phyloP scores from a whole-genome alignment of 2,113 vertebrate species.

The Colistium nudipinnis region DNA sequence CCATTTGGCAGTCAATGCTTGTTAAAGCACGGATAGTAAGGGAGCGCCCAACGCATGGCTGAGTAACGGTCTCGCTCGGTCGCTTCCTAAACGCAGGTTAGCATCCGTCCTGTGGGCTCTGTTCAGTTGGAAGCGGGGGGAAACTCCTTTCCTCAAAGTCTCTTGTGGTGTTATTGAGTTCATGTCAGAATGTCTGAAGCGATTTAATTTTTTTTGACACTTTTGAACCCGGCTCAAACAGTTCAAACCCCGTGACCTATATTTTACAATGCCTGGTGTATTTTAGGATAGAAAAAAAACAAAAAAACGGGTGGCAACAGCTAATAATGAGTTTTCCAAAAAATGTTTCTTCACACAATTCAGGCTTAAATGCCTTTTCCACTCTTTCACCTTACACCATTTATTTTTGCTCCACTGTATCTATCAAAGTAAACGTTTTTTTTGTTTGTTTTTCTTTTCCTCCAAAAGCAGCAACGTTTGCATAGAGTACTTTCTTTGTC shows the following conservation, averaged over 20 bases:
- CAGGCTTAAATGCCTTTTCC: too few relatives aligned
- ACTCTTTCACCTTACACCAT: too few relatives aligned
- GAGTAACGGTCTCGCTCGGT: constrained; percentile 47
- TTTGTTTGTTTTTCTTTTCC: background rate
- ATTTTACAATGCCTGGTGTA: background rate
- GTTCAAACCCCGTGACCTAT: background rate
- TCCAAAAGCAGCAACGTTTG: background rate
- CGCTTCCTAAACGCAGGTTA: constrained; percentile 50
- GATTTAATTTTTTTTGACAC: too few relatives aligned
- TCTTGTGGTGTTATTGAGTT: too few relatives aligned
- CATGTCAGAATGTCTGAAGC: too few relatives aligned
- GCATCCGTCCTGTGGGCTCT: constrained; percentile 13
- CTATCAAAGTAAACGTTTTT: too few relatives aligned
- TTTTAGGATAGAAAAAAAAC: too few relatives aligned
- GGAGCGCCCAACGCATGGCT: constrained; percentile 49
- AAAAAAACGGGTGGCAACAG: background rate
- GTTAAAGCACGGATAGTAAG: constrained; percentile 60
- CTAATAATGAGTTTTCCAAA: too few relatives aligned
- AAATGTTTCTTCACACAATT: too few relatives aligned
- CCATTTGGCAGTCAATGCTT: constrained; percentile 70
- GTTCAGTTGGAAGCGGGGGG: background rate
- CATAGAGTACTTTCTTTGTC: background rate
- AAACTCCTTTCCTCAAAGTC: too few relatives aligned
- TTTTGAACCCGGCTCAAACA: background rate
- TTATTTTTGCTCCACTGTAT: too few relatives aligned